Evolutionary conservation across 2,888 invertebrate genomes (phyloP).

Genomic region (Drepanosiphum platanoidis): DNA sequence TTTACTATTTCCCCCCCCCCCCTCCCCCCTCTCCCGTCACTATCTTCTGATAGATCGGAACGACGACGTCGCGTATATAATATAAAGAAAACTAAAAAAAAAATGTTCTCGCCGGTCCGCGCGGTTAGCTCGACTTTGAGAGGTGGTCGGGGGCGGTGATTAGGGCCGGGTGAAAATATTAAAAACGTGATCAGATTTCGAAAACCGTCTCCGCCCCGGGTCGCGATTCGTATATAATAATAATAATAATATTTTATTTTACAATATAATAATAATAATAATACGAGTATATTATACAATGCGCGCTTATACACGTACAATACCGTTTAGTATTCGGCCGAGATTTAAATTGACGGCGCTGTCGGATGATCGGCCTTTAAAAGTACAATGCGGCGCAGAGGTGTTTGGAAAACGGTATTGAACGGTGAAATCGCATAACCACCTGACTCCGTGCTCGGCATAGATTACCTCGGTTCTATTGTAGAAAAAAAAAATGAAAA

Average conservation of each 20-base stretch:
- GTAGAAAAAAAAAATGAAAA: not conserved
- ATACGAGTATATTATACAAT: not conserved
- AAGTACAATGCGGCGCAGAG: not conserved
- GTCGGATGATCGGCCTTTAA: not conserved
- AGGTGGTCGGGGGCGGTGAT: slow-evolving; percentile 4
- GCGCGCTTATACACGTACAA: not conserved
- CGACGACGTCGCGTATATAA: not conserved
- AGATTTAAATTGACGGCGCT: slow-evolving; percentile 16
- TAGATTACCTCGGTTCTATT: not conserved
- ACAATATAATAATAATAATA: not conserved
- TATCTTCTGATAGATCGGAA: slow-evolving; percentile 15
- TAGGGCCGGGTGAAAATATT: slow-evolving; percentile 46
- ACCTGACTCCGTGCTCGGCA: not conserved
- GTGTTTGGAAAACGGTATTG: not conserved
- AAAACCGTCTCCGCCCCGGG: not conserved
- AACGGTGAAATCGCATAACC: not conserved
- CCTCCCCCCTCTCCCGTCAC: not conserved
- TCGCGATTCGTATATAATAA: slow-evolving; percentile 5
- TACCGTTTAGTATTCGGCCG: slow-evolving; percentile 24
- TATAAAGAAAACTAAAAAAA: not conserved
- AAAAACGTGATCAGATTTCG: slow-evolving; percentile 59
- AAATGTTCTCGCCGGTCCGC: slow-evolving; percentile 4
- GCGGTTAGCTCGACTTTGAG: not conserved
- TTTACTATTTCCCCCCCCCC: not conserved
- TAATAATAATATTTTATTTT: not conserved